Conservation (phyloP, 2,888 invertebrate genomes). For the Cheilosia variabilis region DNA sequence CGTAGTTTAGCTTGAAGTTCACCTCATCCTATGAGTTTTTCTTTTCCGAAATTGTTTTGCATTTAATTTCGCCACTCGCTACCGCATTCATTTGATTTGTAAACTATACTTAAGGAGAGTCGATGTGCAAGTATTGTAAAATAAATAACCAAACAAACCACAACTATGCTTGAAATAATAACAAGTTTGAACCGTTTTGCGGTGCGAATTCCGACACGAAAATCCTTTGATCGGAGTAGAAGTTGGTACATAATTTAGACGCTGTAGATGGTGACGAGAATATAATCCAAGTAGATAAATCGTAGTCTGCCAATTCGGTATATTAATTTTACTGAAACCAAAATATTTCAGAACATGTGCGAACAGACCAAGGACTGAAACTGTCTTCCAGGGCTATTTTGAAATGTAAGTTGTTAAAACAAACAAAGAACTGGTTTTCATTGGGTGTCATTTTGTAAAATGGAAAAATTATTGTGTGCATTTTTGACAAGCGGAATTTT, state of each 20-base stretch:
- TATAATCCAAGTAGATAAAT: no score
- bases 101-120: conserved; percentile 45
- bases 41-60: conserved; percentile 8
- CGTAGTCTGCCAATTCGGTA: no score
- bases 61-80: conserved; percentile 35
- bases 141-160: background rate
- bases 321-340: no score
- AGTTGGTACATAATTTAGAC: no score
- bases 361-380: conserved; percentile 30
- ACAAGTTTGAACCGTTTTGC: no score
- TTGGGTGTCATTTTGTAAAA: no score
- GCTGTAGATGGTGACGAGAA: background rate
- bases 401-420: conserved; percentile 56
- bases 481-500: no score
- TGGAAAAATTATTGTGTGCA: no score
- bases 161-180: no score
- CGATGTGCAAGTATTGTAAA: conserved; percentile 71
- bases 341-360: conserved; percentile 63
- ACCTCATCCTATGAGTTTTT: conserved; percentile 1
- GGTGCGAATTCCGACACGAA: no score
- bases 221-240: no score
- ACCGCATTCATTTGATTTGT: conserved; percentile 28
- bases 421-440: background rate
- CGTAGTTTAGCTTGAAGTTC: background rate
- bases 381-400: conserved; percentile 13